Evolutionary conservation across 92 coral and sea anemone species (phyloP).

Genomic region (Isaurus tuberculatus): DNA sequence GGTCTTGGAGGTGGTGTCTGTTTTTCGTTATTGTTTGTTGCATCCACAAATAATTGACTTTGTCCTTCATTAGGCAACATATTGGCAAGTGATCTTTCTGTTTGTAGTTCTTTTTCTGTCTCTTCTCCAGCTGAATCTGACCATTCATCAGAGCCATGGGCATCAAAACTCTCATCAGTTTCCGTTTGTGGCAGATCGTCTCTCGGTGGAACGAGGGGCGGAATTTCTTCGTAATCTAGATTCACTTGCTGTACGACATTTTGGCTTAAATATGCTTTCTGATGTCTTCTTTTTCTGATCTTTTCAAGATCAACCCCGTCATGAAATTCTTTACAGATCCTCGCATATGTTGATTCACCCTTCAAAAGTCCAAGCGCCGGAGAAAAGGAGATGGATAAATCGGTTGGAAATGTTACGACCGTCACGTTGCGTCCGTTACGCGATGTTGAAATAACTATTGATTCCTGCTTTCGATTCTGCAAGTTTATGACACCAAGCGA

Average conservation of each 20-base stretch:
- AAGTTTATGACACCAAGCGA: constrained; percentile 30
- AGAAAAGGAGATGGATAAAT: constrained; percentile 34
- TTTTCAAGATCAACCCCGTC: constrained; percentile 45
- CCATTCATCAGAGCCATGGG: not conserved
- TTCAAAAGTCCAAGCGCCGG: constrained; percentile 28
- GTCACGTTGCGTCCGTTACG: constrained; percentile 22
- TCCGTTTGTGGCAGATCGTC: constrained; percentile 1
- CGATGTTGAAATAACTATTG: constrained; percentile 28
- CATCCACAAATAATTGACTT: not conserved
- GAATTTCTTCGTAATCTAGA: constrained; percentile 33
- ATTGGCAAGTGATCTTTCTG: not conserved
- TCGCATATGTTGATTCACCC: constrained; percentile 34
- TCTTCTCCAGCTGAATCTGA: not conserved
- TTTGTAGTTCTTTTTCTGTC: not conserved
- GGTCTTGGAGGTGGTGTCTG: constrained; percentile 9
- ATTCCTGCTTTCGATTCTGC: constrained; percentile 12
- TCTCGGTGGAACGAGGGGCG: constrained; percentile 30
- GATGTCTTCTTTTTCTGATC: not conserved
- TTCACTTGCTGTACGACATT: constrained; percentile 13
- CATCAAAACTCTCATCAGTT: not conserved
- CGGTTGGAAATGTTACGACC: constrained; percentile 34
- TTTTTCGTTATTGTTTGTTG: not conserved
- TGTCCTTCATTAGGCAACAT: not conserved
- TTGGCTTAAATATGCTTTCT: constrained; percentile 7
- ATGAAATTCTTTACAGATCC: constrained; percentile 41